Evolutionary conservation across 2,113 vertebrate species (phyloP), one percentile per base, ranked within the genome.

Genomic region (Nycticryphes semicollaris): DNA sequence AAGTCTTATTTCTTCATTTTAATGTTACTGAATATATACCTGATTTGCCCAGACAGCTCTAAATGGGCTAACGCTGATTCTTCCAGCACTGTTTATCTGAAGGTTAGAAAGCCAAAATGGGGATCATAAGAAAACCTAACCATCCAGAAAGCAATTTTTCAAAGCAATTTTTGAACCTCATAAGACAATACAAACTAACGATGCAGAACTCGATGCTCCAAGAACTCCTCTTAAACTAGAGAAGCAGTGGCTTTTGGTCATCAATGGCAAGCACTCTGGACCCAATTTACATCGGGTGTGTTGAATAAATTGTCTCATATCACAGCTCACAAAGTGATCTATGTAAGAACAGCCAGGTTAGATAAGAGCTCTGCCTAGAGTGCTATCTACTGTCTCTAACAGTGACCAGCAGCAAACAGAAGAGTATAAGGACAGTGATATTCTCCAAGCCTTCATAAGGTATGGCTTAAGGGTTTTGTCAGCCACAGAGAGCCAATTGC

Each of bases 81-180:
- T 89, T 48, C 39, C 47, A 64, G 8, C 28, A 59, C 16, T 60
- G 47, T 63, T 93, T 77, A 43, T 78, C 41, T 75, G 53, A 91
- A 89, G 68, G 56, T 72, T 64, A 68, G 22, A 91, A 91, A 92
- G 48, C 9, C 47, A 81, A 51, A 72, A 62, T 28, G 39, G 8
- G 48, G 30, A 7, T 43, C 22, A 23, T 53, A 81, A 75, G 76
- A 84, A 92, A 91, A 81, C 18, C 50, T 75, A 90, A 78, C n/a
- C 64, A 68, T 67, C 39, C 69, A 82, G 69, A 95, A 93, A 92
- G 5, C 57, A 88, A 86, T 31, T 74, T 83, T 89, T 89, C 66
- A 57, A 89, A 64, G 73, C 20, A 68, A 53, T 64, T 93, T 95
- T 93, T 92, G 51, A 87, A 68, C 11, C 1, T 56, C n/a, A 6